These are phyloP conservation scores for Corynorhinus townsendii DNA, from an alignment of 2,113 vertebrate genomes.

Conservation along the genomic window DNA sequence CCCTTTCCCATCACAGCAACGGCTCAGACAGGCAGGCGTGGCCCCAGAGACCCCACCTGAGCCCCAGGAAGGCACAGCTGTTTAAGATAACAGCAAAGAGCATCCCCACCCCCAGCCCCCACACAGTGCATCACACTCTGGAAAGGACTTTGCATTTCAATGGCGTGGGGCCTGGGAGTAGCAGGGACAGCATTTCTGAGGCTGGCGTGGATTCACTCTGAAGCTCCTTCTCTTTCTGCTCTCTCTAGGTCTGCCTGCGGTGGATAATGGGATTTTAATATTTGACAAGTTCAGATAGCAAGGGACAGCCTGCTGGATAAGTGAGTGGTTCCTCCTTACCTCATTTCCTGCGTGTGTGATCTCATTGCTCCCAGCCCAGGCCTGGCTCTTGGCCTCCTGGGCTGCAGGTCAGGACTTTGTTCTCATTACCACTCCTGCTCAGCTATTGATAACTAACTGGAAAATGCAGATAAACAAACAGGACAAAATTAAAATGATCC, in stretches of 20 bases:
- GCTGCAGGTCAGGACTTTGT: background rate
- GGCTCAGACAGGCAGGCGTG: background rate
- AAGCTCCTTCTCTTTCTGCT: background rate
- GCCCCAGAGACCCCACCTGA: background rate
- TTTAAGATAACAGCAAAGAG: background rate
- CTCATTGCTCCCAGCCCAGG: background rate
- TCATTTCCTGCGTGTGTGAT: background rate
- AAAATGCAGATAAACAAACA: background rate
- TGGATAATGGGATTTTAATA: constrained; percentile 79
- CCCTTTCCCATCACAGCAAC: background rate
- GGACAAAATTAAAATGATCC: background rate
- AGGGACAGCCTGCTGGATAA: constrained; percentile 77
- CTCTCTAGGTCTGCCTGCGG: constrained; percentile 73
- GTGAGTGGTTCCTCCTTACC: constrained; percentile 61
- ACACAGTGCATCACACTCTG: background rate
- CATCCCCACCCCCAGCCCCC: background rate
- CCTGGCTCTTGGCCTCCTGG: background rate
- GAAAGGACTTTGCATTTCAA: background rate
- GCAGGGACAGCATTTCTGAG: background rate
- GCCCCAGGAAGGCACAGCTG: background rate
- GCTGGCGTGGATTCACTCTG: background rate
- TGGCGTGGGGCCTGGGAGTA: background rate
- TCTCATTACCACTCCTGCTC: no score
- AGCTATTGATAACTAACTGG: background rate
- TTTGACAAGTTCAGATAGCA: constrained; percentile 77